Base-by-base conservation (phyloP, 2,797 vertebrate genomes). In the Anguilla obscura region DNA sequence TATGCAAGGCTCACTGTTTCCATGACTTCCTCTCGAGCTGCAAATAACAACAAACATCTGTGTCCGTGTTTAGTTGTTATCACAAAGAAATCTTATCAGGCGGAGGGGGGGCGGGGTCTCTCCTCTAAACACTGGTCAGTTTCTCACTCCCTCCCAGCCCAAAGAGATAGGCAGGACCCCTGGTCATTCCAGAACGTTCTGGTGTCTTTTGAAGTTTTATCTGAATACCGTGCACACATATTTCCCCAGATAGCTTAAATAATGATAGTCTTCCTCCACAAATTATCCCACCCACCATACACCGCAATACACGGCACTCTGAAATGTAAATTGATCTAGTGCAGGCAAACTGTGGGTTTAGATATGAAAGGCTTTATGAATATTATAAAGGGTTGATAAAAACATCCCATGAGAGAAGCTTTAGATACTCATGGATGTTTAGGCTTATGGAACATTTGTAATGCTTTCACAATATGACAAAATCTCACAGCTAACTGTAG, bases 91-190 rank as follows among this genome's bases (percentile, higher is more conserved):
- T 95, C 93, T 95, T 95, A 96, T 96, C 95, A 40, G n/a, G 24
- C 24, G 16, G 74, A 79, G 24, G 12, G 36, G 74, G 74, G 84
- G 89, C 89, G 88, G 89, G 92, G 90, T 91, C 91, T 93, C 89
- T 92, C 91, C 91, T 94, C 94, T 92, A 95, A 95, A 95, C 93
- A 95, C 91, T 90, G 91, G 91, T 94, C 92, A 94, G 94, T 93
- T 90, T 93, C 89, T 92, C 87, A 92, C 94, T 95, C 94, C 95
- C 94, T 88, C 93, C 48, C 76, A 90, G 92, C 93, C 93, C 88
- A 85, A 92, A 63, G 93, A 93, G 93, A 95, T 93, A 93, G 87
- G 89, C 93, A 91, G 91, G 93, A 93, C 91, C 91, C 91, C 88
- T 87, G 89, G 48, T 89, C 87, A 88, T 93, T 91, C 92, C 92